Percentiles rank a stretch among this genome's conserved stretches.
These are phyloP conservation scores for Cottus gobio DNA, from an alignment of 2,113 vertebrate genomes.

Conservation along the genomic window DNA sequence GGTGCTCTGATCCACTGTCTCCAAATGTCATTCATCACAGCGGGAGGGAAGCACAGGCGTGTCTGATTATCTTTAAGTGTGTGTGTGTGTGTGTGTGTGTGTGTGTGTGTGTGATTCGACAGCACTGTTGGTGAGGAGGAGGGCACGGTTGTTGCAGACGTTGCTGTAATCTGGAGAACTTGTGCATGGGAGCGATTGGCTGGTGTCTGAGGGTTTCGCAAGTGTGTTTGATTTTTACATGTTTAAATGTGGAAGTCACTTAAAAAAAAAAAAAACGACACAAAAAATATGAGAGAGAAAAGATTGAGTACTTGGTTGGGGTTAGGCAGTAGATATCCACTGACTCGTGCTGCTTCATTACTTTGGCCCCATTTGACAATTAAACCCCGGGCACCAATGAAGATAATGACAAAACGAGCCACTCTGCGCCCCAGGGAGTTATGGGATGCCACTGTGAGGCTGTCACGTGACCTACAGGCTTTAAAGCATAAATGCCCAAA, in stretches of 20 bases:
- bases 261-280: not conserved
- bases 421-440: constrained; percentile 60
- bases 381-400: constrained; percentile 65
- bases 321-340: constrained; percentile 60
- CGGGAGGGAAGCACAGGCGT: constrained; percentile 47
- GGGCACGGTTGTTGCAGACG: constrained; percentile 36
- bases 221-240: constrained; percentile 14
- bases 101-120: constrained; percentile 10
- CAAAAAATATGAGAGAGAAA: not conserved
- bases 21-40: constrained; percentile 70
- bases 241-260: not conserved
- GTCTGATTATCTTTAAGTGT: constrained; percentile 63
- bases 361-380: constrained; percentile 73
- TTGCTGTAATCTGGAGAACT: constrained; percentile 43
- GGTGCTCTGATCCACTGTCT: constrained; percentile 67
- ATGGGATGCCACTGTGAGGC: constrained; percentile 58
- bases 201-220: constrained; percentile 7
- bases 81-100: constrained; percentile 13
- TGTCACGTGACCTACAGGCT: constrained; percentile 53
- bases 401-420: constrained; percentile 74
- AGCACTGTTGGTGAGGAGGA: constrained; percentile 31
- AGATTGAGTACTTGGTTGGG: constrained; percentile 2
- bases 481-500: constrained; percentile 26
- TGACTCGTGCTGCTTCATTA: constrained; percentile 71
- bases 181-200: constrained; percentile 20